Base-by-base conservation (phyloP, 2,888 invertebrate species). In the Thalpophila matura region DNA sequence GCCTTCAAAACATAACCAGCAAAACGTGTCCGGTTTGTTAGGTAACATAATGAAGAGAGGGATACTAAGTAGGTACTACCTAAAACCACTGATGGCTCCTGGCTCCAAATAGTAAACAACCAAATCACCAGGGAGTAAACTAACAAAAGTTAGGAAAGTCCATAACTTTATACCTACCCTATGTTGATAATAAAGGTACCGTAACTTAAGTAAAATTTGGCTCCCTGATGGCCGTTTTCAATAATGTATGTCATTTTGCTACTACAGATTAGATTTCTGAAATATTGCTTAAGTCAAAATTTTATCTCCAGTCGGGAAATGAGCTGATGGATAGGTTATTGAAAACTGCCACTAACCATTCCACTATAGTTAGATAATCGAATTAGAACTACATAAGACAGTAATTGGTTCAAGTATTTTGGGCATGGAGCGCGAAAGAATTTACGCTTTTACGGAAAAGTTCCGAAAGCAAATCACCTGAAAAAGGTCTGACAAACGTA, bases 61-160 rank as follows among this genome's bases (percentile, higher is more conserved):
- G 20, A 18, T 33, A 55, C 20, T 31, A 14, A 37, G 14, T 33
- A 24, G 16, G 4, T 18, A 14, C 24, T 43, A 29, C n/a, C n/a
- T 35, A 27, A 12, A 38, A 45, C 43, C 60, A 60, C 50, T 45
- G 61, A 50, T 31, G 61, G 22, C n/a, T n/a, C n/a, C 37, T 50
- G 37, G 61, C 33, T 31, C 43, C 9, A 5, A 12, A 60, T 60
- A 60, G 20, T 42, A 59, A 35, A 60, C 24, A 60, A 60, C 12
- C 62, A 56, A 29, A 42, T 60, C 49, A 60, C 50, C 26, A 31
- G 29, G 24, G 35, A 31, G 29, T 26, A 31, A 9, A 37, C 31
- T 37, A 35, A 33, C 22, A 22, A 43, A 46, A 56, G 27, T 49
- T 64, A n/a, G 31, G n/a, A n/a, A n/a, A n/a, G n/a, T n/a, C n/a